Percentiles rank a stretch among this genome's conserved stretches.
These are phyloP conservation scores for Meloe dianella DNA, from an alignment of 2,888 invertebrate genomes.

Conservation along the genomic window DNA sequence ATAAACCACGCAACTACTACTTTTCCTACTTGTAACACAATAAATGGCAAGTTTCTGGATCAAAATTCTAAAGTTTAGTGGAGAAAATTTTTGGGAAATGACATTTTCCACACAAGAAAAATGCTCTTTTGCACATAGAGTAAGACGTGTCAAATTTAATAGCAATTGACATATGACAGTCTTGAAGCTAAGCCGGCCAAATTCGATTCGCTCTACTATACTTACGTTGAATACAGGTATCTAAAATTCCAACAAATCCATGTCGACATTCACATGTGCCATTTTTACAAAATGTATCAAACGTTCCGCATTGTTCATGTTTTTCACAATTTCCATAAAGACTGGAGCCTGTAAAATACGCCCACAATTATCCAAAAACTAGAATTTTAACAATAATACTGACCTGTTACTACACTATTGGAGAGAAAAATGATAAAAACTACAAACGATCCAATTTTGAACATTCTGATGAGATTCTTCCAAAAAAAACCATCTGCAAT, in stretches of 20 bases:
- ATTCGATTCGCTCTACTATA: not conserved
- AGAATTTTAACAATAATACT: not conserved
- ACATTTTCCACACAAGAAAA: too few species aligned
- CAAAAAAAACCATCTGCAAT: too few species aligned
- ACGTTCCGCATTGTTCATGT: conserved; percentile 49
- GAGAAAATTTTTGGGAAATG: too few species aligned
- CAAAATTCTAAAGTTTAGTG: too few species aligned
- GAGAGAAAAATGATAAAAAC: not conserved
- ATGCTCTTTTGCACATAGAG: too few species aligned
- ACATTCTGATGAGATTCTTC: not conserved
- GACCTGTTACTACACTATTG: not conserved
- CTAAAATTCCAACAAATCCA: conserved; percentile 45
- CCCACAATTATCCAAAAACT: not conserved
- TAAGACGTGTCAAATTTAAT: too few species aligned
- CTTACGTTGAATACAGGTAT: conserved; percentile 49
- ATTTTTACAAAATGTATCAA: conserved; percentile 49
- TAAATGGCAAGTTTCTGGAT: too few species aligned
- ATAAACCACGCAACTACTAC: too few species aligned
- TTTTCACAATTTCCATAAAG: conserved; percentile 46
- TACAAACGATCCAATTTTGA: not conserved
- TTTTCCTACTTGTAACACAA: too few species aligned
- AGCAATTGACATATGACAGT: too few species aligned
- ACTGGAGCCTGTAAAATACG: conserved; percentile 48
- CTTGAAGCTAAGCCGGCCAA: too few species aligned
- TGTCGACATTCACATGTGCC: conserved; percentile 46